Percentiles rank a stretch among this genome's conserved stretches.
These are phyloP conservation scores for Chlorocebus sabaeus DNA, from an alignment of 2,113 vertebrate genomes.

Conservation along the genomic window DNA sequence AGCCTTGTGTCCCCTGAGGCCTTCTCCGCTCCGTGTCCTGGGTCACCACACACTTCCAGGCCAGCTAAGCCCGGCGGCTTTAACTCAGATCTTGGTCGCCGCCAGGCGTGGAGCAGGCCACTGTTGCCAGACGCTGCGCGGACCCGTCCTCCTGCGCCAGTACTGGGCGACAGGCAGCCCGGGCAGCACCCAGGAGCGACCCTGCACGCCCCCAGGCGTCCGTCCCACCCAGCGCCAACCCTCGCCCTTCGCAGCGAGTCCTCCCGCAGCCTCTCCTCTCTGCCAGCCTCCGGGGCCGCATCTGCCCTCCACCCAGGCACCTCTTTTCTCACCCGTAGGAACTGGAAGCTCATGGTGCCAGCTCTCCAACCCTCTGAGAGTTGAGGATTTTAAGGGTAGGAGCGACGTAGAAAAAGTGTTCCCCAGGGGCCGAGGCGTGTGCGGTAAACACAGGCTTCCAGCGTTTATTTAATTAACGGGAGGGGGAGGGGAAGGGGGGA, in stretches of 20 bases:
- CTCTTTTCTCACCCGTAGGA: conserved; percentile 57
- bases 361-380: background rate
- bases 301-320: background rate
- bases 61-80: conserved; percentile 12
- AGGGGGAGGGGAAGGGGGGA: conserved; percentile 43
- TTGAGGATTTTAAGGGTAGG: background rate
- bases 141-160: background rate
- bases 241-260: background rate
- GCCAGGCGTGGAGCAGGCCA: background rate
- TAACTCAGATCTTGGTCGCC: background rate
- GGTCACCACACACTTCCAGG: background rate
- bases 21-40: background rate
- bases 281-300: background rate
- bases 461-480: conserved; percentile 65
- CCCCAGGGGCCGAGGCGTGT: conserved; percentile 51
- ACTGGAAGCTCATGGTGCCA: conserved; percentile 70
- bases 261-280: background rate
- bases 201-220: background rate
- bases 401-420: background rate
- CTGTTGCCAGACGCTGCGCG: background rate
- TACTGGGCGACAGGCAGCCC: background rate
- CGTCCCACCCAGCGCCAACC: accelerated
- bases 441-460: conserved; percentile 38
- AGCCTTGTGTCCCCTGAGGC: conserved; percentile 2
- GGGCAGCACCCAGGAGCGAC: background rate